Evolutionary conservation across 2,113 vertebrate genomes (phyloP).

Genomic region (Callocephalon fimbriatum): DNA sequence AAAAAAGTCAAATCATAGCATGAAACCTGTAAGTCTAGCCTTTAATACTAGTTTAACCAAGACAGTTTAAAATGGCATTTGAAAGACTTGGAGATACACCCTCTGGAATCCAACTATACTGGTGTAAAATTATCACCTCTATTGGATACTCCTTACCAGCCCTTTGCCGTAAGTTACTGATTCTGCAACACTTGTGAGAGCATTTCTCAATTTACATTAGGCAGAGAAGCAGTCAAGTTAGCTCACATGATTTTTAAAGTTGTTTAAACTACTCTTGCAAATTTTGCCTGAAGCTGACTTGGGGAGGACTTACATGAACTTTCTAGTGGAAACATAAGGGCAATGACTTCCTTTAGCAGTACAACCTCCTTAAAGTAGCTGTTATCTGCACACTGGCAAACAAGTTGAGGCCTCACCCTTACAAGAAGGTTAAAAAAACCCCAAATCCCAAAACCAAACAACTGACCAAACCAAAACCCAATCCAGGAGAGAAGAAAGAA

Average conservation of each 20-base stretch:
- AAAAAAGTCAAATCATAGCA: not conserved
- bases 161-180: not conserved
- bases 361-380: not conserved
- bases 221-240: not conserved
- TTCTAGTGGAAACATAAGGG: not conserved
- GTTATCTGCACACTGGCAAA: not conserved
- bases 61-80: not conserved
- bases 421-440: not conserved
- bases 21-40: not conserved
- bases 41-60: not conserved
- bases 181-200: not conserved
- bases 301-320: not conserved
- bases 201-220: not conserved
- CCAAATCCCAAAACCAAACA: not conserved
- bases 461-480: not conserved
- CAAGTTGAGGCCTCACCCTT: not conserved
- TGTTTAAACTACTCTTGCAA: not conserved
- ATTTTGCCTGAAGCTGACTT: not conserved
- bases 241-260: not conserved
- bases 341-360: slow-evolving; percentile 6
- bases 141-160: not conserved
- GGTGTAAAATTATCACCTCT: not conserved
- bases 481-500: not conserved
- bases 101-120: not conserved
- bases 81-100: not conserved